phyloP scores from a whole-genome alignment of 2,888 invertebrate genomes.

The Pammene aurita region DNA sequence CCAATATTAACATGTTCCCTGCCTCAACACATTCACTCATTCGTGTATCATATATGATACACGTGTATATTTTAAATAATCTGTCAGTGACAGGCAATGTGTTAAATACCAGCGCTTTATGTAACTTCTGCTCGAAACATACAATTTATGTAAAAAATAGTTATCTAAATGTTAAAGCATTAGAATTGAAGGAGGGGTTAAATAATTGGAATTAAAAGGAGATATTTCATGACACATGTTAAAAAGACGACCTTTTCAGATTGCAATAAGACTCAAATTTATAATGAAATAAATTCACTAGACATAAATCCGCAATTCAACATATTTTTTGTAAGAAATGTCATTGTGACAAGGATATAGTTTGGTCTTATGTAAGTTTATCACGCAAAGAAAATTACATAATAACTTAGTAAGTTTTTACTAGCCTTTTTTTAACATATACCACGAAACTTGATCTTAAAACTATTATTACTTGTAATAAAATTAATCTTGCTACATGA shows the following conservation, averaged over 20 bases:
- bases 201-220: conserved; percentile 33
- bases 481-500: conserved; percentile 18
- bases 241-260: not conserved
- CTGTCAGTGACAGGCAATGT: not conserved
- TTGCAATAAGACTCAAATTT: not conserved
- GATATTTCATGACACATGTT: conserved; percentile 12
- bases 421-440: conserved; percentile 7
- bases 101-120: conserved; percentile 1
- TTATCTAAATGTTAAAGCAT: conserved; percentile 35
- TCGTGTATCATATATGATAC: conserved; percentile 1
- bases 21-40: not conserved
- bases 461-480: conserved; percentile 27
- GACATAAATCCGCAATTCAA: not conserved
- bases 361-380: too few species aligned
- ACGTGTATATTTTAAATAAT: not conserved
- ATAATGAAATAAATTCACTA: not conserved
- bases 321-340: too few species aligned
- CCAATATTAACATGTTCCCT: conserved; percentile 1
- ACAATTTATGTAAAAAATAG: conserved; percentile 38
- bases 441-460: conserved; percentile 7
- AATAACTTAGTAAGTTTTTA: too few species aligned
- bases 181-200: conserved; percentile 31
- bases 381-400: too few species aligned
- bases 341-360: too few species aligned
- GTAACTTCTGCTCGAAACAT: not conserved